Evolutionary conservation across 1,140 invertebrate species (phyloP).

Genomic region (Wiebesia pumilae): DNA sequence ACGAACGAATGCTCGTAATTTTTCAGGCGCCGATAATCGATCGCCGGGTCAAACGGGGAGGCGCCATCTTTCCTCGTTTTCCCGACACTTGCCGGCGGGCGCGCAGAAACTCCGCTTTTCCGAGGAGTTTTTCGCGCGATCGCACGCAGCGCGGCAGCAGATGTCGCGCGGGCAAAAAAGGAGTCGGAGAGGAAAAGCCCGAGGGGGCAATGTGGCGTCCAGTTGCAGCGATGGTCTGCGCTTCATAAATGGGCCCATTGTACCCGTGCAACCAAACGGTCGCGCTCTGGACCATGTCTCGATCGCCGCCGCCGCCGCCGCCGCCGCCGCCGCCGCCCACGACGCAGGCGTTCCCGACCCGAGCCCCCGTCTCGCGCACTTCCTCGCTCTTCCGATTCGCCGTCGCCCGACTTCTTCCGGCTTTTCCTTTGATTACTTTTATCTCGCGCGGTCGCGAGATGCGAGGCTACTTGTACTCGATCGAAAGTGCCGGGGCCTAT

Average conservation of each 20-base stretch:
- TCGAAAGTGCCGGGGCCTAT: no score
- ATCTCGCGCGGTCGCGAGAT: no score
- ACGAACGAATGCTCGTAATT: no score
- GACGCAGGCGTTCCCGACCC: neutral
- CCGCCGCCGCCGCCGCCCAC: neutral
- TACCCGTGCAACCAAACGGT: neutral
- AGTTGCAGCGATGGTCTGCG: neutral
- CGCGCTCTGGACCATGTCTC: neutral
- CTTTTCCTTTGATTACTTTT: no score
- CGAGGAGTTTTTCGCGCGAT: neutral
- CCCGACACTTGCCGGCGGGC: no score
- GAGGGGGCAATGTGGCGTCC: conserved; percentile 29
- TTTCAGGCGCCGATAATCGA: no score
- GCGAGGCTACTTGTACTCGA: neutral
- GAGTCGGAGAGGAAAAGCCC: neutral
- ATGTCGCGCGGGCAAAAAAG: conserved; percentile 8
- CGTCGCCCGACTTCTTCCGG: neutral
- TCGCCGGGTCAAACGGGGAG: no score
- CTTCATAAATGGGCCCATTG: neutral
- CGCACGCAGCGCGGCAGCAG: neutral
- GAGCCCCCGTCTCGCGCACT: rapidly evolving
- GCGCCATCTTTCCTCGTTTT: no score
- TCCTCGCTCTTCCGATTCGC: neutral
- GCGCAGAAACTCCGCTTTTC: neutral
- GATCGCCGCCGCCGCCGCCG: neutral